phyloP scores from a whole-genome alignment of 2,888 invertebrate genomes.

The Apotomis turbidana region DNA sequence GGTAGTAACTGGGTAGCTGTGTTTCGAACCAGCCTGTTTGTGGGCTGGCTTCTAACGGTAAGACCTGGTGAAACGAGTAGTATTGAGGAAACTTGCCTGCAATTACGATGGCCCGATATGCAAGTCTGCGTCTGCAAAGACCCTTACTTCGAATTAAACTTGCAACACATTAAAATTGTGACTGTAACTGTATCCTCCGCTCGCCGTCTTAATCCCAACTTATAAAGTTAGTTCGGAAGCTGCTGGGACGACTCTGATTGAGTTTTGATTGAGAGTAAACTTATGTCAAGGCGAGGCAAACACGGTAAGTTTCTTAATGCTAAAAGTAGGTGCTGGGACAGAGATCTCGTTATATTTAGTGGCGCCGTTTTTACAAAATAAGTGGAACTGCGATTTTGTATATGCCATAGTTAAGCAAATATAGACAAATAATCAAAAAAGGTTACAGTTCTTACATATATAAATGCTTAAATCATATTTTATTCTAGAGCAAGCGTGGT shows the following conservation, averaged over 20 bases:
- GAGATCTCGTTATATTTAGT: no score
- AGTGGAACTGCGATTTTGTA: neutral
- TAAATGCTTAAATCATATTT: constrained; percentile 9
- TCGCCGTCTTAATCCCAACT: constrained; percentile 14
- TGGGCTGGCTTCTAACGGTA: constrained; percentile 62
- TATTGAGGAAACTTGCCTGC: constrained; percentile 54
- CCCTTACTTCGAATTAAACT: constrained; percentile 47
- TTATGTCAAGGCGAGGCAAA: constrained; percentile 3
- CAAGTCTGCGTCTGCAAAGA: constrained; percentile 50
- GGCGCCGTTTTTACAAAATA: no score
- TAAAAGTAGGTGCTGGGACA: no score
- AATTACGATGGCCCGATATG: constrained; percentile 61
- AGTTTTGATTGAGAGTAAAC: constrained; percentile 22
- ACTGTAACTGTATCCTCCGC: constrained; percentile 24
- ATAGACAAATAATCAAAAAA: neutral
- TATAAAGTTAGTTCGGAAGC: constrained; percentile 20
- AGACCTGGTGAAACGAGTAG: constrained; percentile 49
- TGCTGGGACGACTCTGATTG: constrained; percentile 22
- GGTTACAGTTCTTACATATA: no score
- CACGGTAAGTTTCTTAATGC: constrained; percentile 2
- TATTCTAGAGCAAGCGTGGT: constrained; percentile 12
- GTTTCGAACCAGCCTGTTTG: constrained; percentile 55
- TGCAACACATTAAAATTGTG: constrained; percentile 34
- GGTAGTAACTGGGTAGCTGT: constrained; percentile 47
- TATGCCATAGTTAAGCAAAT: neutral